Evolutionary conservation across 2,797 vertebrate genomes (phyloP).

Genomic region (Geotrypetes seraphini): DNA sequence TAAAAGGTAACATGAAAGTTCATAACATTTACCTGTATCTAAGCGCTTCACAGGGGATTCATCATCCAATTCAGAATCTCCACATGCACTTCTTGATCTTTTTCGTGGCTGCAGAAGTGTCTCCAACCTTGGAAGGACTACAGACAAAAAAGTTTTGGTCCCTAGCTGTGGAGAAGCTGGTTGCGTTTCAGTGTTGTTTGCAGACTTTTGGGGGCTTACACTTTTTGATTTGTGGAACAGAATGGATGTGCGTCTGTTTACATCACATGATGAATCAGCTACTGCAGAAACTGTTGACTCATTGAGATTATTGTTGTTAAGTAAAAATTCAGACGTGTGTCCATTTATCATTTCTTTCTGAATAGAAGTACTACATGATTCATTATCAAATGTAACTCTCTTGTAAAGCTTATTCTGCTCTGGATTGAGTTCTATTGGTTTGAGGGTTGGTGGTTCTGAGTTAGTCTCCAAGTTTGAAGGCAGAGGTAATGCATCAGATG

Average conservation of each 20-base stretch:
- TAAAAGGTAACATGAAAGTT: constrained; percentile 2
- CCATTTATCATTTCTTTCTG: constrained; percentile 70
- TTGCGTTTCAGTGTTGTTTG: constrained; percentile 58
- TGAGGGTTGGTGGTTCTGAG: constrained; percentile 90
- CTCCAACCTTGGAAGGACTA: constrained; percentile 95
- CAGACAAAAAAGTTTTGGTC: constrained; percentile 93
- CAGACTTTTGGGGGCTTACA: constrained; percentile 71
- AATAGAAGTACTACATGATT: constrained; percentile 65
- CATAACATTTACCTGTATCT: constrained; percentile 66
- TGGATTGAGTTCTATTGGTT: constrained; percentile 75
- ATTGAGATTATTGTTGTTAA: constrained; percentile 67
- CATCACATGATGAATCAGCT: constrained; percentile 71
- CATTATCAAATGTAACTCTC: constrained; percentile 66
- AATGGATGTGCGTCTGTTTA: constrained; percentile 81
- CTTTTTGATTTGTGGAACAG: constrained; percentile 91
- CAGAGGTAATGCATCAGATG: constrained; percentile 82
- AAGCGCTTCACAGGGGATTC: constrained; percentile 79
- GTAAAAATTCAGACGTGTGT: constrained; percentile 64
- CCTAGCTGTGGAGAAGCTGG: constrained; percentile 71
- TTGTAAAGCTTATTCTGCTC: constrained; percentile 71
- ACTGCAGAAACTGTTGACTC: constrained; percentile 77
- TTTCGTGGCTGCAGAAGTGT: constrained; percentile 92
- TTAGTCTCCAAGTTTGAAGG: constrained; percentile 79
- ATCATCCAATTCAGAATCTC: constrained; percentile 68
- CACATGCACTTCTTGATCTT: constrained; percentile 77